A percentile compares a stretch with the other conserved stretches of the same genome.
Conservation (phyloP, 2,888 invertebrate species). For the Dryadula phaetusa region DNA sequence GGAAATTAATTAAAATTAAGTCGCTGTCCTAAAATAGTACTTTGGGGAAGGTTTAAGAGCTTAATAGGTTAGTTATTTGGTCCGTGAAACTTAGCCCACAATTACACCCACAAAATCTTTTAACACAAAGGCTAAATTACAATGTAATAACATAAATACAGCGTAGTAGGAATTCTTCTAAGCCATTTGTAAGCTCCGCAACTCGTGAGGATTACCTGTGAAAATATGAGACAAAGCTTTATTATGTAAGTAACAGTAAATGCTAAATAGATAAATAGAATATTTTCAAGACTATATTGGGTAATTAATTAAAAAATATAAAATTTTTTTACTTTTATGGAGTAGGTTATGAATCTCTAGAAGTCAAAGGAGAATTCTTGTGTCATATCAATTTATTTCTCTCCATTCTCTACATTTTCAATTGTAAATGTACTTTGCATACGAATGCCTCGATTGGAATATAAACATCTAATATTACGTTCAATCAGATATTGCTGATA, state of each 20-base stretch:
- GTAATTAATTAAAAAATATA: too few species aligned
- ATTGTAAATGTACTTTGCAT: too few species aligned
- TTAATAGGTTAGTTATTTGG: conserved; percentile 8
- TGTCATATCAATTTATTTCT: too few species aligned
- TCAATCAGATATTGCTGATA: too few species aligned
- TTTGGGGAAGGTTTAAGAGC: neutral
- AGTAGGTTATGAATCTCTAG: too few species aligned
- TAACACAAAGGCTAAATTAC: conserved; percentile 13
- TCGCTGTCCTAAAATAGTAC: neutral
- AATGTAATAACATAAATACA: conserved; percentile 1
- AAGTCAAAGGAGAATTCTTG: too few species aligned
- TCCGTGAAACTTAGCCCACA: neutral
- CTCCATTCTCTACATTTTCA: too few species aligned
- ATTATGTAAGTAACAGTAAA: neutral
- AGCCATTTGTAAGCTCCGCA: conserved; percentile 12
- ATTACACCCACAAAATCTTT: conserved; percentile 10
- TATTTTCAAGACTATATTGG: neutral
- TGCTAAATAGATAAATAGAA: neutral
- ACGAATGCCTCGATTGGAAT: too few species aligned
- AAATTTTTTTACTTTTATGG: too few species aligned
- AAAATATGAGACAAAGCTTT: conserved; percentile 6
- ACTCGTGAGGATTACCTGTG: conserved; percentile 29
- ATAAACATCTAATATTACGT: too few species aligned
- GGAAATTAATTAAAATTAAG: neutral
- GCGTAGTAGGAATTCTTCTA: conserved; percentile 17